Evolutionary conservation across 2,113 vertebrate genomes (phyloP).

Genomic region (Catharus minimus): DNA sequence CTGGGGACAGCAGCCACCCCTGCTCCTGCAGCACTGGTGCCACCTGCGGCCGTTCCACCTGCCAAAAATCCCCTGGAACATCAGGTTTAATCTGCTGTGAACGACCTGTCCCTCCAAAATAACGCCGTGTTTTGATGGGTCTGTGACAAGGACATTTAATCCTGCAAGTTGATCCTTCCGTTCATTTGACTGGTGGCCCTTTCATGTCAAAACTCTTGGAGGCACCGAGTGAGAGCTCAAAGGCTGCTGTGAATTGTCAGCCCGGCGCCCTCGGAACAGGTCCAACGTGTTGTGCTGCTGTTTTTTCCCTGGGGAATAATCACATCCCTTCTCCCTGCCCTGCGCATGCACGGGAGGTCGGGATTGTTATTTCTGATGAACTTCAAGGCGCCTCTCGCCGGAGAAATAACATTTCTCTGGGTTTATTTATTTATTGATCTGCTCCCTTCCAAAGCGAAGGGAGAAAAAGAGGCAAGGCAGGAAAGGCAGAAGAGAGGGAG

Average conservation of each 20-base stretch:
- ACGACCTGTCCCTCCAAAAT: background rate
- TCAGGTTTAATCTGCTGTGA: constrained; percentile 23
- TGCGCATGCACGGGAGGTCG: background rate
- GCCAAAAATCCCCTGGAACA: background rate
- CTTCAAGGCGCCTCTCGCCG: background rate
- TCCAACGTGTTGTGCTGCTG: background rate
- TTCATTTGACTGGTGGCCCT: constrained; percentile 8
- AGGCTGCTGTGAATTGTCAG: background rate
- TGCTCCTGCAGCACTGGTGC: background rate
- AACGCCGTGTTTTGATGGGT: background rate
- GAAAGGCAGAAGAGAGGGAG: background rate
- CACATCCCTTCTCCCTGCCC: background rate
- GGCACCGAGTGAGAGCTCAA: background rate
- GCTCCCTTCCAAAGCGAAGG: background rate
- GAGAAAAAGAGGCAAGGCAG: background rate
- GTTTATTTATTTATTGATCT: constrained; percentile 60
- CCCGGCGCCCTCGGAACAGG: background rate
- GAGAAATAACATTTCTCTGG: constrained; percentile 21
- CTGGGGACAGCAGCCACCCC: accelerated
- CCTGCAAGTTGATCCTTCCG: background rate
- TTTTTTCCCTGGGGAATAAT: background rate
- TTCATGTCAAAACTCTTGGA: background rate
- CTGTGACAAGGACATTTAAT: constrained; percentile 47
- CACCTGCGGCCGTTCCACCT: background rate
- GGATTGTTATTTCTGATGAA: constrained; percentile 36